Conservation (phyloP, 1,140 invertebrate genomes). For the Drosophila lacteicornis region DNA sequence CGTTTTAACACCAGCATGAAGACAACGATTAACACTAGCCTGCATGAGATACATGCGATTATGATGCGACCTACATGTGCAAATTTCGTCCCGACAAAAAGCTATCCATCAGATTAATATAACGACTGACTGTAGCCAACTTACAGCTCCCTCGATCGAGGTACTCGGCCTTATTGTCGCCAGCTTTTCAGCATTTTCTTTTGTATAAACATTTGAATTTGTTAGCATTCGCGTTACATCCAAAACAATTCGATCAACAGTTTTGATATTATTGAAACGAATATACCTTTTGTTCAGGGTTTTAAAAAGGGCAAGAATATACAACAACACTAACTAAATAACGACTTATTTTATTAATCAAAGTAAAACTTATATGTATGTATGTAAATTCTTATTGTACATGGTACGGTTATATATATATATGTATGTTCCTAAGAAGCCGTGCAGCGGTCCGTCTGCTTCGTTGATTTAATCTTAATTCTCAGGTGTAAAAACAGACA, state of each 20-base stretch:
- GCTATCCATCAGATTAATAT: background rate
- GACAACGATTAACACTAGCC: background rate
- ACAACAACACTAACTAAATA: conserved; percentile 2
- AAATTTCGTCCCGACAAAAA: background rate
- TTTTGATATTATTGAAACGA: conserved; percentile 6
- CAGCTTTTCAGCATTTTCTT: background rate
- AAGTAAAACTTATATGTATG: conserved; percentile 23
- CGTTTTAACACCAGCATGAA: background rate
- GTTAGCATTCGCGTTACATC: background rate
- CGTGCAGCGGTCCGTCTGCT: conserved; percentile 22
- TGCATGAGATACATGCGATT: background rate
- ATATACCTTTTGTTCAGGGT: conserved; percentile 5
- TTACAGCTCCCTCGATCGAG: background rate
- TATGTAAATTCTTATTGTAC: conserved; percentile 23
- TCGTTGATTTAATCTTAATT: conserved; percentile 20
- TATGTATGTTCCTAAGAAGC: conserved; percentile 22
- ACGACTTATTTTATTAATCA: conserved; percentile 22
- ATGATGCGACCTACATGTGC: background rate
- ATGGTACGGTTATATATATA: conserved; percentile 23
- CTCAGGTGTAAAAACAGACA: conserved; percentile 19
- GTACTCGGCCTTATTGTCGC: background rate
- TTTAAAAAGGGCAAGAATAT: conserved; percentile 12
- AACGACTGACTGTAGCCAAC: background rate
- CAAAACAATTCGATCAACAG: background rate
- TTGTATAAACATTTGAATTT: conserved; percentile 7